phyloP scores from a whole-genome alignment of 2,113 vertebrate species.

The Poeciliopsis retropinna region DNA sequence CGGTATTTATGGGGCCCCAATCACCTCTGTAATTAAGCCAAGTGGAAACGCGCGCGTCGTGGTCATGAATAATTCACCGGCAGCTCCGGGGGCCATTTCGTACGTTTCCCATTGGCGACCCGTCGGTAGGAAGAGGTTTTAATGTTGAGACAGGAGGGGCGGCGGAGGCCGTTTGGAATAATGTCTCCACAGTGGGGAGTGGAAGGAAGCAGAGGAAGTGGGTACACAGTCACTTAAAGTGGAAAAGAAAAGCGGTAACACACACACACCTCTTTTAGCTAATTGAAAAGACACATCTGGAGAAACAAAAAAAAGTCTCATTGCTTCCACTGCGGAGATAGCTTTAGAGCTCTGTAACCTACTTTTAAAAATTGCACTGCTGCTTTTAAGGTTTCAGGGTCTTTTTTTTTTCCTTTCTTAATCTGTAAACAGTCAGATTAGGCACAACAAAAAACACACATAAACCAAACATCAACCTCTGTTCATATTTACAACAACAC shows the following conservation, averaged over 20 bases:
- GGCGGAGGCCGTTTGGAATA: conserved; percentile 56
- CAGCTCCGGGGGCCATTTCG: conserved; percentile 39
- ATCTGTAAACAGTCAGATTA: background rate
- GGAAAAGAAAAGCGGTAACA: conserved; percentile 11
- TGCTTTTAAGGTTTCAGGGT: conserved; percentile 30
- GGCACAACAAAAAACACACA: background rate
- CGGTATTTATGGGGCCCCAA: conserved; percentile 42
- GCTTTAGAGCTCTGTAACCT: conserved; percentile 43
- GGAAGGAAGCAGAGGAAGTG: background rate
- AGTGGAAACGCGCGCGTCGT: conserved; percentile 44
- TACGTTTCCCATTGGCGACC: conserved; percentile 22
- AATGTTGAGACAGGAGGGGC: conserved; percentile 3
- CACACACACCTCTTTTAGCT: conserved; percentile 11
- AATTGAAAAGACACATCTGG: conserved; percentile 39
- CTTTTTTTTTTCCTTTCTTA: background rate
- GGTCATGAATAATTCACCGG: conserved; percentile 65
- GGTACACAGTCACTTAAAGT: no score
- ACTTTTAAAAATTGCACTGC: conserved; percentile 23
- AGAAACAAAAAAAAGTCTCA: conserved; percentile 6
- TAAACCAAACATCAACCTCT: background rate
- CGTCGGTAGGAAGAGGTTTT: conserved; percentile 34
- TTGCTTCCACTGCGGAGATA: no score
- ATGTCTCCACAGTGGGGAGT: conserved; percentile 34
- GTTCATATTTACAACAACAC: background rate
- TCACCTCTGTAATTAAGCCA: conserved; percentile 64